Percentiles rank a stretch among this genome's conserved stretches.
Conservation (phyloP, 2,888 invertebrate genomes). For the Buathra laborator region DNA sequence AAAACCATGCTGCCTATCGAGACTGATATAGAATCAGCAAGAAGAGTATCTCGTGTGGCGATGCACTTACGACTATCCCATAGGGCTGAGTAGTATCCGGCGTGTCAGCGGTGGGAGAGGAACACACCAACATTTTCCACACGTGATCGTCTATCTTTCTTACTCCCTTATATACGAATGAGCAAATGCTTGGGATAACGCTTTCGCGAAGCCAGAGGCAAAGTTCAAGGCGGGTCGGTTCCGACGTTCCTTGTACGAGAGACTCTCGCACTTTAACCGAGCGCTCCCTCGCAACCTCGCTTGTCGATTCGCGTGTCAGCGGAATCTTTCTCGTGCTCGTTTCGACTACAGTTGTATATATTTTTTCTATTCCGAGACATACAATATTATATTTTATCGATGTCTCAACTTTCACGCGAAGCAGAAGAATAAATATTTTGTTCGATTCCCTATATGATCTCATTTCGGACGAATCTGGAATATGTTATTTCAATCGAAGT, state of each 20-base stretch:
- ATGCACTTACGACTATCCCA: conserved; percentile 64
- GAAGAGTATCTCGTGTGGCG: conserved; percentile 59
- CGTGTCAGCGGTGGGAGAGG: conserved; percentile 51
- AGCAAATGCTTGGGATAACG: conserved; percentile 61
- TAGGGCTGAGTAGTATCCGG: conserved; percentile 39
- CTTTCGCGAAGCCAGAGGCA: conserved; percentile 72
- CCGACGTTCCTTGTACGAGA: conserved; percentile 64
- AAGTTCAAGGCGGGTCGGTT: conserved; percentile 80
- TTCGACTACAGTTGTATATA: conserved; percentile 10
- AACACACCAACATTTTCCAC: conserved; percentile 68
- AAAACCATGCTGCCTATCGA: conserved; percentile 54
- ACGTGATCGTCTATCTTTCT: conserved; percentile 73
- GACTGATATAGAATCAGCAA: conserved; percentile 55
- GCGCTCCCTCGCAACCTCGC: conserved; percentile 67
- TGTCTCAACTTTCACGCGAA: not conserved
- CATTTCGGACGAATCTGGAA: not conserved
- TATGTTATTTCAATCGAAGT: not conserved
- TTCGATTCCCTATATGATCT: not conserved
- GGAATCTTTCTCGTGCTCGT: conserved; percentile 58
- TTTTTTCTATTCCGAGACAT: conserved; percentile 9
- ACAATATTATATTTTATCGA: conserved; percentile 11
- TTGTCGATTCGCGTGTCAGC: conserved; percentile 77
- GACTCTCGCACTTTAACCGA: conserved; percentile 61
- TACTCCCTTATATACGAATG: conserved; percentile 46
- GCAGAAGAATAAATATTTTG: not conserved